Conservation (phyloP, 2,113 vertebrate species). For the Callaeas wilsoni region DNA sequence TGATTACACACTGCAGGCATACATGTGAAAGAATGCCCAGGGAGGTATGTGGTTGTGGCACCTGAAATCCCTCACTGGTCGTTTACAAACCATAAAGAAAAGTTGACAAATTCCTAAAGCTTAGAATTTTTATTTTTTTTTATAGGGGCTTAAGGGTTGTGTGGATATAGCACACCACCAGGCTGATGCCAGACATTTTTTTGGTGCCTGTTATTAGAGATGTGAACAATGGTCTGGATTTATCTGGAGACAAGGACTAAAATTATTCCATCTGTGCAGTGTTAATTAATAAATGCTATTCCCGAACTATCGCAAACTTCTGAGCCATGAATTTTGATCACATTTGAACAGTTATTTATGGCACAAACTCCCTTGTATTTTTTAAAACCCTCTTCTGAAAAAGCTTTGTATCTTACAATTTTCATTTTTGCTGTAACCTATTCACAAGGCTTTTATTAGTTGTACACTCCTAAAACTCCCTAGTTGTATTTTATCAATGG, state of each 20-base stretch:
- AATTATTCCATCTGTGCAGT: neutral
- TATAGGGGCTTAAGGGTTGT: neutral
- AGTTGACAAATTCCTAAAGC: conserved; percentile 19
- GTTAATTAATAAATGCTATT: neutral
- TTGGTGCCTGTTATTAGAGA: neutral
- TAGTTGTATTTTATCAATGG: neutral
- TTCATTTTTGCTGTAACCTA: neutral
- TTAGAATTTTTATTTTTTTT: neutral
- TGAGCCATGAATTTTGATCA: neutral
- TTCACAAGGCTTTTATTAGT: neutral
- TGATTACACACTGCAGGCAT: neutral
- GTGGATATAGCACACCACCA: neutral
- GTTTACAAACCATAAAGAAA: neutral
- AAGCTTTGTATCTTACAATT: neutral
- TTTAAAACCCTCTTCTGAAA: neutral
- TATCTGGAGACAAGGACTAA: neutral
- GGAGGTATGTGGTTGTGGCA: neutral
- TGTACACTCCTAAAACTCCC: neutral
- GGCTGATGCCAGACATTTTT: neutral
- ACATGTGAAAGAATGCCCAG: conserved; percentile 3
- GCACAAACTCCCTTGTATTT: neutral
- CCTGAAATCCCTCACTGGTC: neutral
- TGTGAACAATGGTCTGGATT: neutral
- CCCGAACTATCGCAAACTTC: neutral
- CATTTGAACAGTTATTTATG: neutral